These are phyloP conservation scores for Salminus brasiliensis DNA, from an alignment of 2,113 vertebrate species.

Conservation along the genomic window DNA sequence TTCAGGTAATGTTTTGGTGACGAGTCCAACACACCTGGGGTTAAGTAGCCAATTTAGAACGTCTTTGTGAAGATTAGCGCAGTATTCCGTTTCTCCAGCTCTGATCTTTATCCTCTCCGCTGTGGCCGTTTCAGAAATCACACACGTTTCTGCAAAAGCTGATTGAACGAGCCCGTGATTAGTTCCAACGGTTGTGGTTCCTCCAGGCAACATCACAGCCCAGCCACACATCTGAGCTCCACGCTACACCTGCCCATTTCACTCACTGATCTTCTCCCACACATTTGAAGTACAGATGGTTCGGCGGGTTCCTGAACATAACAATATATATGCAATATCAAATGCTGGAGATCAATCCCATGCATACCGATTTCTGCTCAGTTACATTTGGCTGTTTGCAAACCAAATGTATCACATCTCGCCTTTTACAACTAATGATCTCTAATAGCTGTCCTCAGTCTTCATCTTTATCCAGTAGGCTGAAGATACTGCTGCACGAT, in stretches of 20 bases:
- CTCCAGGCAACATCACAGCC: slow-evolving; percentile 12
- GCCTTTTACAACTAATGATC: background rate
- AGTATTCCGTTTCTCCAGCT: slow-evolving; percentile 25
- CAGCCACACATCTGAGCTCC: background rate
- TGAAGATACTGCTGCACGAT: too few relatives aligned
- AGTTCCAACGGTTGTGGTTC: slow-evolving; percentile 22
- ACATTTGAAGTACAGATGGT: slow-evolving; percentile 20
- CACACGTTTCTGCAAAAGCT: slow-evolving; percentile 13
- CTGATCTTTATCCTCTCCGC: slow-evolving; percentile 8
- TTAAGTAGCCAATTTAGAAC: slow-evolving; percentile 36
- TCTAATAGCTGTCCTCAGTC: too few relatives aligned
- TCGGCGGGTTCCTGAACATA: background rate
- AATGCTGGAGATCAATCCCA: background rate
- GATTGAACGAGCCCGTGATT: slow-evolving; percentile 39
- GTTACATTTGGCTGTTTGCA: background rate
- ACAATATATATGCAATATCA: background rate
- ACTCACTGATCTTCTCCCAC: slow-evolving; percentile 33
- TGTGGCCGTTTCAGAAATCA: slow-evolving; percentile 24
- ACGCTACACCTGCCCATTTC: slow-evolving; percentile 4
- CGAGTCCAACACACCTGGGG: slow-evolving; percentile 14
- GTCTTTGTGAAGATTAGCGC: slow-evolving; percentile 32
- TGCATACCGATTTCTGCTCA: background rate
- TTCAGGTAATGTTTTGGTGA: slow-evolving; percentile 11
- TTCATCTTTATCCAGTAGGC: too few relatives aligned
- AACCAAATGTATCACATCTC: background rate